Base-by-base conservation (phyloP, 2,888 invertebrate genomes). In the Caenorhabditis panamensis region DNA sequence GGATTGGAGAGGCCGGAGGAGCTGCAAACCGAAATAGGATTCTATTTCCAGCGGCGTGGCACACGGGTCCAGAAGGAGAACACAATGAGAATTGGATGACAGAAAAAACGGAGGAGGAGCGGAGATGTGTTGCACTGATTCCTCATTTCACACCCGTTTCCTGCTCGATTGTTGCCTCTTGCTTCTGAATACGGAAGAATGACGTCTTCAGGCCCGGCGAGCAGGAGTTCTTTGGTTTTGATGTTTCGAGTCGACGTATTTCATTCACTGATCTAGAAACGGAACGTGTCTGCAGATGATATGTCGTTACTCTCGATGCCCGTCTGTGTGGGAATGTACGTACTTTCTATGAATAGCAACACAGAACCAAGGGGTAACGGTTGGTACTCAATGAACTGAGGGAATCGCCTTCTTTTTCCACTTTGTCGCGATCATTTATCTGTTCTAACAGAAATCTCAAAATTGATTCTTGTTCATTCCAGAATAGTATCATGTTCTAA, bases 21-120 rank as follows among this genome's bases (percentile, higher is more conserved):
- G 31, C 22, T 58, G 58, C 58, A 68, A 53, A 26, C 69, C 37
- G 28, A 69, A 69, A 69, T 69, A 69, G 69, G 44, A 69, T 69
- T 53, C 69, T 61, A 69, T 69, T 69, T 69, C 49, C 53, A 61
- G 59, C n/a, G 18, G 58, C 20, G 67, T 58, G n/a, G n/a, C n/a
- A 47, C 26, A 41, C 47, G 41, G 22, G n/a, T n/a, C 16, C 36
- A 41, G 62, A 18, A 18, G 56, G 51, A 56, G 54, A 68, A 59
- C 68, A 49, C 58, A 68, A 58, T 68, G 67, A 54, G 28, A 67
- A 67, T 67, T 58, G 31, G 66, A 54, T 56, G 67, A 26, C 51
- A 22, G 49, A 18, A 53, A 53, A 54, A 64, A 31, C 11, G 49
- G 63, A 26, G 11, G 28, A 47, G n/a, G 61, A 31, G 26, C 11